These are phyloP conservation scores for Cydia amplana DNA, from an alignment of 1,140 invertebrate genomes.

Conservation along the genomic window DNA sequence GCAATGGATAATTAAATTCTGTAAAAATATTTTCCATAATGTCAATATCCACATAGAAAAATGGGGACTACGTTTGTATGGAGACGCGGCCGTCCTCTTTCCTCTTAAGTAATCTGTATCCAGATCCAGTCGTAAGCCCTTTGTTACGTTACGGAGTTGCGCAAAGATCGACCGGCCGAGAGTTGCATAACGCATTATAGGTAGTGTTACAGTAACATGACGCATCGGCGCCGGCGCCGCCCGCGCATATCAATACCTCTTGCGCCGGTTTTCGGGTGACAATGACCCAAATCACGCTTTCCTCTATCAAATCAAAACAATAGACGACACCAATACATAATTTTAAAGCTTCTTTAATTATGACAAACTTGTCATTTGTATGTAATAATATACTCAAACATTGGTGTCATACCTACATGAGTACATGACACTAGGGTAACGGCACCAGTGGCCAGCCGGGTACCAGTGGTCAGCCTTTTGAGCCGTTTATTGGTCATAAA, in stretches of 20 bases:
- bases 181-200: conserved; percentile 59
- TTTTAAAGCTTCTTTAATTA: background rate
- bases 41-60: too few relatives aligned
- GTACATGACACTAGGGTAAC: too few relatives aligned
- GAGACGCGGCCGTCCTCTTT: too few relatives aligned
- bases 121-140: conserved; percentile 24
- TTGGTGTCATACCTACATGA: background rate
- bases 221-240: conserved; percentile 58
- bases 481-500: too few relatives aligned
- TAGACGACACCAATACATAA: conserved; percentile 43
- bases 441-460: too few relatives aligned
- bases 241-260: conserved; percentile 52
- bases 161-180: conserved; percentile 53
- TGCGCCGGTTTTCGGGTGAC: conserved; percentile 63
- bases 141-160: conserved; percentile 55
- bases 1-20: too few relatives aligned
- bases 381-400: background rate
- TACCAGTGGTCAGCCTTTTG: too few relatives aligned
- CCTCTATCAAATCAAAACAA: conserved; percentile 63
- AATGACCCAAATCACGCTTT: conserved; percentile 70
- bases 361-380: background rate
- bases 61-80: too few relatives aligned
- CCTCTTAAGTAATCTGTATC: too few relatives aligned
- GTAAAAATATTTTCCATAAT: too few relatives aligned
- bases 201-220: conserved; percentile 63